Base-by-base conservation (phyloP, 2,113 vertebrate species). In the Thunnus maccoyii region DNA sequence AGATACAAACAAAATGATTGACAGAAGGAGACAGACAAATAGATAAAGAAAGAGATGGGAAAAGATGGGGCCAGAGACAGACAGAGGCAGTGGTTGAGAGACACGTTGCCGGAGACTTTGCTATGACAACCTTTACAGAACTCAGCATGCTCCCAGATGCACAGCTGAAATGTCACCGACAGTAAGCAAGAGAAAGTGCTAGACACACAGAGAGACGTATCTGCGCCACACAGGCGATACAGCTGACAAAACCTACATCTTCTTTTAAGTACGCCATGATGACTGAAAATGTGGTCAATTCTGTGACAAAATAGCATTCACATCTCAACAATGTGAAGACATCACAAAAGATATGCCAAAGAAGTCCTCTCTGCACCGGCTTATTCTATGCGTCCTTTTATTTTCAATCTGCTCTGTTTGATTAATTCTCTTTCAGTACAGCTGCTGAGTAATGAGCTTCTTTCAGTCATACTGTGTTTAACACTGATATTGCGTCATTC, bases 151-250 rank as follows among this genome's bases (percentile, higher is more conserved):
- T 86, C 76, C 83, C 71, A 72, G 82, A 89, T 73, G 82, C 76
- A 89, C 72, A 80, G 76, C 80, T 85, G 89, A 92, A 91, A 90
- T 91, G 91, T 92, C 91, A 90, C 51, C 25, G 48, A 69, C 80
- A 84, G 78, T 72, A 75, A 85, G 84, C 61, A 52, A 48, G 71
- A 80, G 70, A 60, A 74, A 46, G 56, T 18, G 32, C 68, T 61
- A 8, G 71, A 73, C 74, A 71, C 52, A 76, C 64, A 80, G 58
- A 83, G 54, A 57, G 60, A 86, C 80, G 56, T 65, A 88, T 82
- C 83, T 85, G 48, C 30, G 46, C 1, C 18, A 62, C 80, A 50
- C 65, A 79, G 80, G 61, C 74, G 52, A 73, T 25, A 46, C 27
- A 17, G 58, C 72, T 70, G 78, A 86, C 76, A 82, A 76, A 85